Evolutionary conservation across 1,140 invertebrate species (phyloP).

Genomic region (Megathymus violae): DNA sequence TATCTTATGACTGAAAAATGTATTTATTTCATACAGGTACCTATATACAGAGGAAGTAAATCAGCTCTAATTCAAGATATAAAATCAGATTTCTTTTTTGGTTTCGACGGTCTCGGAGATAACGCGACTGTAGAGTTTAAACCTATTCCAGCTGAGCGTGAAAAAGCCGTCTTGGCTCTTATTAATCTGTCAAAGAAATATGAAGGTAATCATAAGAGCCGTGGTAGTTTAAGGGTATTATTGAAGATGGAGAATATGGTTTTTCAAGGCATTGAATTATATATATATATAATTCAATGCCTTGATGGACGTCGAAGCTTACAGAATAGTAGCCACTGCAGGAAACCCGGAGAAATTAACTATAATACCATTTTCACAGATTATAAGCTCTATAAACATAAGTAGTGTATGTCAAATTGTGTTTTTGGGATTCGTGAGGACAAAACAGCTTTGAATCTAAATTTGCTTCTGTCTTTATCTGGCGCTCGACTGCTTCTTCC

Average conservation of each 20-base stretch:
- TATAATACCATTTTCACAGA: constrained; percentile 56
- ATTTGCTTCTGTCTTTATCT: too few species aligned
- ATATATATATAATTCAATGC: constrained; percentile 72
- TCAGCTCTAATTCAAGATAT: constrained; percentile 41
- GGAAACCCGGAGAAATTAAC: constrained; percentile 52
- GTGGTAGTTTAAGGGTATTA: constrained; percentile 3
- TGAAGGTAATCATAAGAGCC: constrained; percentile 41
- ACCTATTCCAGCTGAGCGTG: constrained; percentile 39
- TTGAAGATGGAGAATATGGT: too few species aligned
- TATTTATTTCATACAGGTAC: constrained; percentile 40
- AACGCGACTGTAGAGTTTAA: constrained; percentile 39
- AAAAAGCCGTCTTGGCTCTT: constrained; percentile 51
- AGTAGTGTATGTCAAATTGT: constrained; percentile 47
- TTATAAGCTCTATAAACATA: constrained; percentile 38
- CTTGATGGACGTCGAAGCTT: constrained; percentile 60
- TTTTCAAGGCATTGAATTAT: constrained; percentile 4
- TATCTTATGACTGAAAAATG: neutral
- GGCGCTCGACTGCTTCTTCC: too few species aligned
- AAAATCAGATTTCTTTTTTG: constrained; percentile 55
- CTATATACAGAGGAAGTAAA: constrained; percentile 57
- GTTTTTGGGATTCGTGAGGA: too few species aligned
- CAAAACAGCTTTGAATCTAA: too few species aligned
- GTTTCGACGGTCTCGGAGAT: constrained; percentile 65
- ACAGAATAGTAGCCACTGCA: constrained; percentile 44
- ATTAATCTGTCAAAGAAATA: constrained; percentile 58